Conservation (phyloP, 2,888 invertebrate species). For the Hypomecis atomaria region DNA sequence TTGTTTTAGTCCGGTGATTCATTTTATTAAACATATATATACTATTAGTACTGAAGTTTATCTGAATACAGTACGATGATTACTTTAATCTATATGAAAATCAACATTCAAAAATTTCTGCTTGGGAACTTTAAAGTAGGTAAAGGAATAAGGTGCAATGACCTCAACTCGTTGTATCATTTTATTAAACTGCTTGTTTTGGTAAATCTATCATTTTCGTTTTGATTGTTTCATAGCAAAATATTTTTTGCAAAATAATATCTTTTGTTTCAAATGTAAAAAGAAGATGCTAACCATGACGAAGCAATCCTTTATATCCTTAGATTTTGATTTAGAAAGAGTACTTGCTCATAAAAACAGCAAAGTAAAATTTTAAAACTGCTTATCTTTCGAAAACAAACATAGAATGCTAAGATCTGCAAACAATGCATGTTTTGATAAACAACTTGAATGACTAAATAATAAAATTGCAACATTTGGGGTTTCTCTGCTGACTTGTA, state of each 20-base stretch:
- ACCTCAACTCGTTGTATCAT: too few relatives aligned
- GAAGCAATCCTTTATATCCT: too few relatives aligned
- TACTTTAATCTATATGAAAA: neutral
- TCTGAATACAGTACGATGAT: neutral
- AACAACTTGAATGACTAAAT: constrained; percentile 1
- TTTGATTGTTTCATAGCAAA: too few relatives aligned
- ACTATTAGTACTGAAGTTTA: neutral
- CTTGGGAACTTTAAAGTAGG: neutral
- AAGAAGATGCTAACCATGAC: too few relatives aligned
- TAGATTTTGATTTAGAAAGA: too few relatives aligned
- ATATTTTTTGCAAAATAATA: too few relatives aligned
- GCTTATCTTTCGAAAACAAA: constrained; percentile 15
- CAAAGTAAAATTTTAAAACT: neutral
- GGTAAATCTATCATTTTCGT: too few relatives aligned
- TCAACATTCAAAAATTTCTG: constrained; percentile 1
- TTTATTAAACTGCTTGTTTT: too few relatives aligned
- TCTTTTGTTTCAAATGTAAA: too few relatives aligned
- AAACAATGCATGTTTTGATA: constrained; percentile 3
- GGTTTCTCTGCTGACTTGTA: neutral
- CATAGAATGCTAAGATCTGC: neutral
- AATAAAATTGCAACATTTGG: neutral
- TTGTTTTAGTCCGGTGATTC: too few relatives aligned
- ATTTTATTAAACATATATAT: too few relatives aligned
- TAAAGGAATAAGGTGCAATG: neutral
- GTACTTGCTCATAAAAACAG: neutral